Conservation (phyloP, 2,888 invertebrate genomes). For the Saturnia japonica region DNA sequence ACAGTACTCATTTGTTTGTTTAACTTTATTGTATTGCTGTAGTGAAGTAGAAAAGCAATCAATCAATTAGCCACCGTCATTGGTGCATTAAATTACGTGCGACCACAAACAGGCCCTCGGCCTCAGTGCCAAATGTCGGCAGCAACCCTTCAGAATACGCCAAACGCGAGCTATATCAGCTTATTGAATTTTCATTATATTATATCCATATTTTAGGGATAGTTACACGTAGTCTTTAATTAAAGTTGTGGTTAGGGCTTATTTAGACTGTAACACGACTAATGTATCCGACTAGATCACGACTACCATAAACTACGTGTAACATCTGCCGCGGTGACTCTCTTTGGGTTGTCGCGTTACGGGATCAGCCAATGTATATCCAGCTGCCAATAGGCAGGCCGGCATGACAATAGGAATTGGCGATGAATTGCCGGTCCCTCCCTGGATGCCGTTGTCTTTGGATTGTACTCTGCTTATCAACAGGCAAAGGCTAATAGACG, state of each 20-base stretch:
- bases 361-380: too few species aligned
- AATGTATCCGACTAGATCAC: too few species aligned
- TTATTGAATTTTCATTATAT: conserved; percentile 8
- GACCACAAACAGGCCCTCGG: conserved; percentile 27
- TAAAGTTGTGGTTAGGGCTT: background rate
- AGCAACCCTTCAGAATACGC: conserved; percentile 24
- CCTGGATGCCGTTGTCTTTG: too few species aligned
- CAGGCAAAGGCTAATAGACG: too few species aligned
- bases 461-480: too few species aligned
- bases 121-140: conserved; percentile 22
- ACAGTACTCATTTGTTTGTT: conserved; percentile 3
- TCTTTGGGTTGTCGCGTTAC: too few species aligned
- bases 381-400: too few species aligned
- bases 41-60: conserved; percentile 17
- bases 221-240: background rate
- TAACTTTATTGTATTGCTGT: background rate
- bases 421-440: too few species aligned
- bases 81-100: conserved; percentile 30
- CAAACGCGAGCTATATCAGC: conserved; percentile 1
- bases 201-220: background rate
- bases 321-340: too few species aligned
- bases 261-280: background rate
- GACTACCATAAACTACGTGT: too few species aligned
- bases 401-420: too few species aligned
- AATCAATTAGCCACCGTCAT: conserved; percentile 22